Conservation (phyloP, 2,888 invertebrate species). For the Blera fallax region DNA sequence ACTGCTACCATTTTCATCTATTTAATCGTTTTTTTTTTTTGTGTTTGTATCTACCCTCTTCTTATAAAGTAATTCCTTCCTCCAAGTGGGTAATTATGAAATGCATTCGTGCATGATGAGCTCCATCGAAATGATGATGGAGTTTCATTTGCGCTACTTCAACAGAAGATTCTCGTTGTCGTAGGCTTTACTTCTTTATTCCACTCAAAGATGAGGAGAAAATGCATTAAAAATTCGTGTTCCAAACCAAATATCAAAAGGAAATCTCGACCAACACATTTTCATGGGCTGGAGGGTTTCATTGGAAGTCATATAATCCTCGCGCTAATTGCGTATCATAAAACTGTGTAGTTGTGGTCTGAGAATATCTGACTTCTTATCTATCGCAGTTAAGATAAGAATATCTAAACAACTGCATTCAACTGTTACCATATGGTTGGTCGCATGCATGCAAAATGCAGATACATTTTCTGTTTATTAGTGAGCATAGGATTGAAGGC, state of each 20-base stretch:
- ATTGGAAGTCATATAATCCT: background rate
- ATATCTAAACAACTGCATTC: conserved; percentile 28
- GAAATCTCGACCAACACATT: conserved; percentile 3
- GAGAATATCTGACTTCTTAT: conserved; percentile 7
- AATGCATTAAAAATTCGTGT: conserved; percentile 39
- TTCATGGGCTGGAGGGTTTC: background rate
- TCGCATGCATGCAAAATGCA: conserved; percentile 6
- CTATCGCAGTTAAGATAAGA: conserved; percentile 33
- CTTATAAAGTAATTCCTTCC: conserved; percentile 33
- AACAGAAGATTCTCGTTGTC: conserved; percentile 4
- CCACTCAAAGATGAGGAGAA: conserved; percentile 24
- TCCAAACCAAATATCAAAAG: conserved; percentile 13
- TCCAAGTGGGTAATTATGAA: conserved; percentile 73
- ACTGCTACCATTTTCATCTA: background rate
- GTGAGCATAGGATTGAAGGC: background rate
- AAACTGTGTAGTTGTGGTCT: conserved; percentile 9
- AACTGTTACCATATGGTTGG: background rate
- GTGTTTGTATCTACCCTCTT: background rate
- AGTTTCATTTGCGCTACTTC: conserved; percentile 43
- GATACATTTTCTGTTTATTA: conserved; percentile 28
- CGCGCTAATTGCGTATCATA: conserved; percentile 49
- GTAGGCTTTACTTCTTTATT: background rate
- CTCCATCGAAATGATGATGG: conserved; percentile 56
- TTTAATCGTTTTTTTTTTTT: conserved; percentile 18
- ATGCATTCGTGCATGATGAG: conserved; percentile 73